Evolutionary conservation across 1,140 invertebrate genomes (phyloP).

Genomic region (Pteromalus puparum): DNA sequence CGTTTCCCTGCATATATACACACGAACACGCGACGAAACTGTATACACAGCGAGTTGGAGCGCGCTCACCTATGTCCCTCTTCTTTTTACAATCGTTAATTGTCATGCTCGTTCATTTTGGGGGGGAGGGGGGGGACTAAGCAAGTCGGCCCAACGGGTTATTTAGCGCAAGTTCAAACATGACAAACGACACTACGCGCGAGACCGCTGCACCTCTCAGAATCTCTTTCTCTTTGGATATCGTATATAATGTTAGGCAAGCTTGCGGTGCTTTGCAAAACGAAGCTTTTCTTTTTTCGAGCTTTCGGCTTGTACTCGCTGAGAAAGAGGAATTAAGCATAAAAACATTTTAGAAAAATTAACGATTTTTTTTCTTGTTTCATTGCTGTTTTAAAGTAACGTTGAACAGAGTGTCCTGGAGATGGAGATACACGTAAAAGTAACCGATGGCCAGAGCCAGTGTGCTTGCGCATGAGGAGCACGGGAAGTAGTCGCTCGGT

Average conservation of each 20-base stretch:
- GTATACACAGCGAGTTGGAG: background rate
- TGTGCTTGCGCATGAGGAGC: constrained; percentile 57
- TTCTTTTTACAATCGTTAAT: constrained; percentile 72
- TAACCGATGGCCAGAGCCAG: background rate
- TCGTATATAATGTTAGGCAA: constrained; percentile 28
- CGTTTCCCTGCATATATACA: constrained; percentile 1
- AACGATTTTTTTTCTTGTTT: too few relatives aligned
- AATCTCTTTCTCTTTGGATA: background rate
- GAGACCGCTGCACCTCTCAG: constrained; percentile 33
- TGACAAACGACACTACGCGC: constrained; percentile 40
- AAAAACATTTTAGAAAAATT: too few relatives aligned
- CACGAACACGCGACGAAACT: background rate
- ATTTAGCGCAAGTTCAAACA: constrained; percentile 61
- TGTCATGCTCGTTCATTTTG: constrained; percentile 67
- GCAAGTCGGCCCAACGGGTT: constrained; percentile 54
- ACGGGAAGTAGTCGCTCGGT: constrained; percentile 46
- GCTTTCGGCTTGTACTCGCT: too few relatives aligned
- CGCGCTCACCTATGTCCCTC: constrained; percentile 36
- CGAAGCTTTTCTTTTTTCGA: background rate
- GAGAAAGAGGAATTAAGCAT: too few relatives aligned
- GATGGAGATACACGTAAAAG: too few relatives aligned
- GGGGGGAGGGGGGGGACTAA: constrained; percentile 39
- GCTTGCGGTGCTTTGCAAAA: background rate
- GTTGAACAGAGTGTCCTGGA: too few relatives aligned
- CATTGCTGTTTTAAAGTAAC: too few relatives aligned